Base-by-base conservation (phyloP, 2,888 invertebrate genomes). In the Imbricaverruca yamaguchii region DNA sequence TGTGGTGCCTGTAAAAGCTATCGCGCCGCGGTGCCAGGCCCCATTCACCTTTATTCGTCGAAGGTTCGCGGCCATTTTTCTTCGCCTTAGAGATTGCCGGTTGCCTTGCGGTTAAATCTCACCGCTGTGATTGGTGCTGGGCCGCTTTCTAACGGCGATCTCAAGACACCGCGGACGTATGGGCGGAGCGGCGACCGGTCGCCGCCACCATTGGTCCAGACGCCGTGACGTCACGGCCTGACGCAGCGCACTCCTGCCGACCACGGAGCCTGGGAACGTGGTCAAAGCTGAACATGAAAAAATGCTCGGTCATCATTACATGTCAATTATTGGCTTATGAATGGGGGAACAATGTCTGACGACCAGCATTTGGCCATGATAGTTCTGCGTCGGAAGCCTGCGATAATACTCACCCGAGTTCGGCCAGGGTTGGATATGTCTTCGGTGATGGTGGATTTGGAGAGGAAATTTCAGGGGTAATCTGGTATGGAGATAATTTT, bases 21-120 rank as follows among this genome's bases (percentile, higher is more conserved):
- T 39, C 39, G 39, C 13, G n/a, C 12, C 67, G 67, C 65, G n/a
- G n/a, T 0, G n/a, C 65, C 8, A n/a, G 25, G 10, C 9, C 4
- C 25, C 25, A 67, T 25, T 25, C 25, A 4, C 9, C 67, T 23
- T 23, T 67, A 67, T 25, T 67, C 67, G 25, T 11, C 25, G 67
- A 25, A 23, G 61, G 25, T 13, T n/a, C 12, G 23, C 67, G 25
- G 67, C 67, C 67, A 67, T 67, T 67, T 67, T 67, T 67, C 67
- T 67, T 25, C 9, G 67, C 67, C 25, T 7, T 8, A 25, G 25
- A 67, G 67, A 25, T 67, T 67, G 67, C 67, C 25, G 67, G 67
- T 67, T 67, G 67, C 67, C 67, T 67, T 67, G 65, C n/a, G 67
- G n/a, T 25, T 11, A 25, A n/a, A 67, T n/a, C 67, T 67, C n/a